A percentile compares a stretch with the other conserved stretches of the same genome.
Evolutionary conservation across 2,888 invertebrate genomes (phyloP).

Genomic region (Leptogaster cylindrica): DNA sequence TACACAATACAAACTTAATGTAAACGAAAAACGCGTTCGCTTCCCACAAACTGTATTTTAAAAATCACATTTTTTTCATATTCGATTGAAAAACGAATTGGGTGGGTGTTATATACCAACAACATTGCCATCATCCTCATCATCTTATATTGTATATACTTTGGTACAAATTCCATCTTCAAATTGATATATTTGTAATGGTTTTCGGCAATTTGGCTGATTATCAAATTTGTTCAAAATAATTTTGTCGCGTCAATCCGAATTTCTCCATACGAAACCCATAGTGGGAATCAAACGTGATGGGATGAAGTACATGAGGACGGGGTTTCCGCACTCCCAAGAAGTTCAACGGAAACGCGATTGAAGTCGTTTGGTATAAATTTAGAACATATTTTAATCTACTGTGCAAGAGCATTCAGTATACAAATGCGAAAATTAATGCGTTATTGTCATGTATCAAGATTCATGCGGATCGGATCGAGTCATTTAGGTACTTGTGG

Average conservation of each 20-base stretch:
- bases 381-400: background rate
- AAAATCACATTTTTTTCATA: constrained; percentile 26
- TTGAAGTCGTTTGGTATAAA: background rate
- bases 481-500: constrained; percentile 25
- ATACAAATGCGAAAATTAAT: constrained; percentile 23
- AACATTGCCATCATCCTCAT: background rate
- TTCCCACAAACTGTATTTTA: no score
- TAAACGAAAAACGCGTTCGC: no score
- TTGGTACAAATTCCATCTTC: background rate
- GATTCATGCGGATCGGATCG: constrained; percentile 1
- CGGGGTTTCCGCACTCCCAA: background rate
- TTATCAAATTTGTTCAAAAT: constrained; percentile 29
- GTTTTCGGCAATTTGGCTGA: constrained; percentile 28
- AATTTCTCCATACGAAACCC: background rate
- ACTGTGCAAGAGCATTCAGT: background rate
- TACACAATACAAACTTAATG: no score
- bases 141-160: background rate
- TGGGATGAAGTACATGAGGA: background rate
- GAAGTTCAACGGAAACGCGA: background rate
- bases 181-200: constrained; percentile 25
- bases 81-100: constrained; percentile 13
- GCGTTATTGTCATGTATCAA: constrained; percentile 21
- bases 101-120: background rate
- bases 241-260: constrained; percentile 34
- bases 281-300: background rate